Evolutionary conservation across 2,888 invertebrate species (phyloP), one percentile per base, ranked within the genome.

Genomic region (Scelioninae gen. 1): DNA sequence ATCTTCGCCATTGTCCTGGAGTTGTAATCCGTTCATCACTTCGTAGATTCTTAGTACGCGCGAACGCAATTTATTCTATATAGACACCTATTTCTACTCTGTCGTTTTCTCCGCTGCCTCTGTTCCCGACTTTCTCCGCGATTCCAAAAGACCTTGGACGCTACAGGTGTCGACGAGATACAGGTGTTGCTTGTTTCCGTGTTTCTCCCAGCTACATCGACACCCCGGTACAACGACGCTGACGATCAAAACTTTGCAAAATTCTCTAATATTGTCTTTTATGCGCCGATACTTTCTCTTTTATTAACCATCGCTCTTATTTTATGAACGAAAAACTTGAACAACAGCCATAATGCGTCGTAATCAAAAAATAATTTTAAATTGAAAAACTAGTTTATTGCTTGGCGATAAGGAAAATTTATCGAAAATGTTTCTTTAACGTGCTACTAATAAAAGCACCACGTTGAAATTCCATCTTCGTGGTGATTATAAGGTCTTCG

Each of bases 81-180:
- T 79, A 75, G 38, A 79, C 38, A 63, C 66, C 72, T 65, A 69
- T 78, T 80, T 79, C 72, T 72, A 11, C 68, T 56, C 55, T 77
- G 72, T 81, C 60, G 56, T 72, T 75, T 81, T 71, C 69, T 84
- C 40, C 62, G 51, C 56, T 83, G 55, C 81, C 84, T 66, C 84
- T 66, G 79, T 83, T 66, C 84, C 63, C 78, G 62, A 66, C 74
- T 75, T 83, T 85, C 78, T 83, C 71, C 72, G 11, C 72, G 31
- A 40, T 81, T 71, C 65, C 40, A 58, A 74, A 75, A 74, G 77
- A 63, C 84, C 82, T 81, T 82, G 84, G 88, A 87, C 86, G 90
- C 91, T 90, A 91, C 91, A 91, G 91, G 91, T 91, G 91, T 91
- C 90, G 89, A 91, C 90, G 89, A 87, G 88, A 89, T 90, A 90